Percentiles rank a stretch among this genome's conserved stretches.
phyloP scores from a whole-genome alignment of 2,888 invertebrate genomes.

The Cybosia mesomella region DNA sequence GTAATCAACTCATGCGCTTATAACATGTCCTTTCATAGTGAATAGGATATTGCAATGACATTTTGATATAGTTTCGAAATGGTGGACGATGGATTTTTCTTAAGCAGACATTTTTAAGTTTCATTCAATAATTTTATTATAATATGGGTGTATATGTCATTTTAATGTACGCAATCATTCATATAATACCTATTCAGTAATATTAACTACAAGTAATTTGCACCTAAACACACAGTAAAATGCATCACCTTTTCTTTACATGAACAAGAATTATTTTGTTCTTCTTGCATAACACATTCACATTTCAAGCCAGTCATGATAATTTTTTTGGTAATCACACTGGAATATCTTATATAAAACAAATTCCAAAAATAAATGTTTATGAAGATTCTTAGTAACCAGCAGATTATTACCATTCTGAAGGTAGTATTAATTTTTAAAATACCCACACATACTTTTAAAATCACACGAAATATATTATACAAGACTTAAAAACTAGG shows the following conservation, averaged over 20 bases:
- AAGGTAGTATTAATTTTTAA: background rate
- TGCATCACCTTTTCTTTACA: conserved; percentile 36
- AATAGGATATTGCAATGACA: no score
- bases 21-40: background rate
- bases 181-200: conserved; percentile 31
- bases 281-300: conserved; percentile 33
- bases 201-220: conserved; percentile 49
- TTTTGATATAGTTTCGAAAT: background rate
- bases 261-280: conserved; percentile 45
- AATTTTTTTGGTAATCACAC: conserved; percentile 24
- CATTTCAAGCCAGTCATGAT: conserved; percentile 20
- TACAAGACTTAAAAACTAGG: conserved; percentile 42
- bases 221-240: conserved; percentile 45
- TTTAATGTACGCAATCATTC: conserved; percentile 44
- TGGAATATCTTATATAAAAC: conserved; percentile 34
- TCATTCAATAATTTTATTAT: background rate
- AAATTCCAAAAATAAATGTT: conserved; percentile 28
- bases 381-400: conserved; percentile 14
- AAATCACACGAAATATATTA: conserved; percentile 37
- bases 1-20: background rate
- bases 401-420: conserved; percentile 14
- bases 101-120: background rate
- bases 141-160: conserved; percentile 7
- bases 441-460: conserved; percentile 13
- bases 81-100: background rate